Percentiles rank a stretch among this genome's conserved stretches.
phyloP scores from a whole-genome alignment of 2,888 invertebrate genomes.

The Panzeria rudis region DNA sequence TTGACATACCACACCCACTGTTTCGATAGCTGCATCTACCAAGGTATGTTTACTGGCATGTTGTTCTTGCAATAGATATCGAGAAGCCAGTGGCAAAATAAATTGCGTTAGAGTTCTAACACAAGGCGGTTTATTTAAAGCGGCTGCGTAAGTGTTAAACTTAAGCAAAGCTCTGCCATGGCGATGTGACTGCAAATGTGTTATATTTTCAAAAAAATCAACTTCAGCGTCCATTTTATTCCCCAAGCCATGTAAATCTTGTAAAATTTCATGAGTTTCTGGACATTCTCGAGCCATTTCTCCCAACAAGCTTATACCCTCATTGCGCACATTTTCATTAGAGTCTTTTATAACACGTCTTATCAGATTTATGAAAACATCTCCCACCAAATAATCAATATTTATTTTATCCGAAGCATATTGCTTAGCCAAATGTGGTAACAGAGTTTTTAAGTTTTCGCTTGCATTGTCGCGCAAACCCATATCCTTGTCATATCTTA shows the following conservation, averaged over 20 bases:
- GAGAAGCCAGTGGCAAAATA: constrained; percentile 92
- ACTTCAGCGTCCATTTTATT: constrained; percentile 90
- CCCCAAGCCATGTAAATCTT: constrained; percentile 88
- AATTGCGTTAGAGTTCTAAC: constrained; percentile 92
- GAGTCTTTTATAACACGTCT: constrained; percentile 87
- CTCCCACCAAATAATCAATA: constrained; percentile 88
- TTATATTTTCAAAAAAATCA: constrained; percentile 97
- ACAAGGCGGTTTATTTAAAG: constrained; percentile 86
- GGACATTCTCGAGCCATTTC: constrained; percentile 90
- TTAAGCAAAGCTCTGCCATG: constrained; percentile 92
- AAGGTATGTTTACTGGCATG: constrained; percentile 91
- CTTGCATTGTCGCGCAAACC: constrained; percentile 92
- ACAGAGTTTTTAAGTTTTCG: constrained; percentile 88
- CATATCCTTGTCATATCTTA: constrained; percentile 92
- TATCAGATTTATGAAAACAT: constrained; percentile 89
- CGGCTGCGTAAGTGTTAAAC: constrained; percentile 88
- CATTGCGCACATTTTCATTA: constrained; percentile 89
- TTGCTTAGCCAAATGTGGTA: constrained; percentile 86
- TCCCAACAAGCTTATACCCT: constrained; percentile 91
- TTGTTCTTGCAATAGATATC: constrained; percentile 91
- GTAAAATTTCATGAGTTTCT: constrained; percentile 88
- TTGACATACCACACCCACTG: constrained; percentile 90
- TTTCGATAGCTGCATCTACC: constrained; percentile 93
- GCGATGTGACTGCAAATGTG: constrained; percentile 93
- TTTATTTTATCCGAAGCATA: constrained; percentile 85